Base-by-base conservation (phyloP, 2,113 vertebrate species). In the Pachyramphus minor region DNA sequence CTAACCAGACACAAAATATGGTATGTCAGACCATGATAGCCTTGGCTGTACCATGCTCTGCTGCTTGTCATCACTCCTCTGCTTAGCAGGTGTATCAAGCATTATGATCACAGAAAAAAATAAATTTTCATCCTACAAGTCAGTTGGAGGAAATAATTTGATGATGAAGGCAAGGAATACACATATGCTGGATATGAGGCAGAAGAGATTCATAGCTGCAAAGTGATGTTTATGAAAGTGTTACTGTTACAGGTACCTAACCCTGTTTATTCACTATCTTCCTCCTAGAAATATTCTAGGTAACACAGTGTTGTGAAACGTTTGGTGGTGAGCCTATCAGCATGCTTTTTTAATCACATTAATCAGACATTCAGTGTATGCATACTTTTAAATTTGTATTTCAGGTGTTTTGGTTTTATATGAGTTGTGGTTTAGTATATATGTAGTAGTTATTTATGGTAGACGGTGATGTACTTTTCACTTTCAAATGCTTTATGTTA, bases 21-120 rank as follows among this genome's bases (percentile, higher is more conserved):
- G 0, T 41, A 7, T 15, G 30, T 64, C 8, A 60, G 67, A 33
- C 39, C 0, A 0, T 12, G 9, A 28, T 22, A 72, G 35, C n/a
- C 33, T 60, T 73, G 42, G 27, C 35, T 71, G 30, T 53, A 27
- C 21, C 30, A 4, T 2, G 8, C 19, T 73, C 13, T 79, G 19
- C 60, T 62, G 45, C 5, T 1, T 49, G 11, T 58, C 62, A 50
- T 81, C 60, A 17, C 13, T 75, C 9, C 41, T 66, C 37, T 85
- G 41, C 56, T 75, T 56, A 45, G 42, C 21, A 47, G 39, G 18
- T 35, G 14, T 10, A 28, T 59, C 39, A 37, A 58, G 37, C 3
- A 1, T 35, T 78, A 25, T 0, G 0, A n/a, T 35, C 31, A 66
- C 35, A 89, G 30, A 55, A 74, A 41, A 41, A 44, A 8, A 31